Evolutionary conservation across 2,797 vertebrate species (phyloP).

Genomic region (Holocentrus rufus): DNA sequence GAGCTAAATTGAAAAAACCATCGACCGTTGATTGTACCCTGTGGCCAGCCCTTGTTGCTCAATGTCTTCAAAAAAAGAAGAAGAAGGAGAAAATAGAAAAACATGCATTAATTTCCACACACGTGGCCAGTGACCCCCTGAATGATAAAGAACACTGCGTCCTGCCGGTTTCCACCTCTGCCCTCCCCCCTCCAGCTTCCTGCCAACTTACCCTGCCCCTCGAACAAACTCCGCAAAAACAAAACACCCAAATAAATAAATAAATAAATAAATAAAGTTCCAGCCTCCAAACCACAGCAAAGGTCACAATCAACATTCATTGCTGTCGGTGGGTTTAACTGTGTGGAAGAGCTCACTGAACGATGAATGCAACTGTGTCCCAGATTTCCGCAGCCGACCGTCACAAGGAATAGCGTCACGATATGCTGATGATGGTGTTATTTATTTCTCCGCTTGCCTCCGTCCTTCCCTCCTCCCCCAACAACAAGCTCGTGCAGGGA

Average conservation of each 20-base stretch:
- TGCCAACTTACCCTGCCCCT: neutral
- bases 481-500: conserved; percentile 32
- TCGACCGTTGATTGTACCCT: conserved; percentile 99
- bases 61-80: conserved; percentile 15
- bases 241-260: conserved; percentile 15
- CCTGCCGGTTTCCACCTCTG: conserved; percentile 1
- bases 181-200: neutral
- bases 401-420: conserved; percentile 65
- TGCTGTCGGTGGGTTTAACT: conserved; percentile 99
- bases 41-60: conserved; percentile 82
- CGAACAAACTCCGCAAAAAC: neutral
- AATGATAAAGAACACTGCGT: neutral
- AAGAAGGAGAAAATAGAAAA: conserved; percentile 23
- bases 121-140: conserved; percentile 40
- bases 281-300: conserved; percentile 75
- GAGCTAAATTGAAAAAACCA: conserved; percentile 95
- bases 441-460: conserved; percentile 53
- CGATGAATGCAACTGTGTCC: conserved; percentile 99
- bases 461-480: conserved; percentile 16
- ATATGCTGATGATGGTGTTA: conserved; percentile 72
- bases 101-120: conserved; percentile 19
- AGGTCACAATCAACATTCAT: conserved; percentile 99
- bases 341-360: conserved; percentile 98
- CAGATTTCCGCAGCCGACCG: conserved; percentile 81
- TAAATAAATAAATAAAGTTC: too few relatives aligned